These are phyloP conservation scores for Dinothrombium tinctorium DNA, from an alignment of 1,140 invertebrate genomes.

Conservation along the genomic window DNA sequence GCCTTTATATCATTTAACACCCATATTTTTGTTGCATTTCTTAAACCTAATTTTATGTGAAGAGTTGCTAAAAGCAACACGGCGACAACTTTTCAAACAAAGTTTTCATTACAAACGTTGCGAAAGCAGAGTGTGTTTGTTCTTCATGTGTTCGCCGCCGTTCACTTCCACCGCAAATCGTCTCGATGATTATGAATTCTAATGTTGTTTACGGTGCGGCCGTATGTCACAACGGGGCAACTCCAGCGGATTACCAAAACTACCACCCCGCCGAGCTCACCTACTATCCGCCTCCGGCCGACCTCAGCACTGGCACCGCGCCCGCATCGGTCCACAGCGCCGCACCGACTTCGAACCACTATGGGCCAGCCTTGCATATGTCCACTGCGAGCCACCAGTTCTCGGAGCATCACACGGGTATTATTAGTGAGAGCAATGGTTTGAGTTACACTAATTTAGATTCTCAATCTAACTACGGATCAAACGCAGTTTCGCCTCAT, in stretches of 20 bases:
- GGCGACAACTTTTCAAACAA: too few relatives aligned
- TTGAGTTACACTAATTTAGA: slow-evolving; percentile 73
- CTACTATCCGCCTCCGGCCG: slow-evolving; percentile 5
- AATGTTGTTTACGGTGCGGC: slow-evolving; percentile 12
- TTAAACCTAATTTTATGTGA: too few relatives aligned
- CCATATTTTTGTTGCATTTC: too few relatives aligned
- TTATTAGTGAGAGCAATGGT: slow-evolving; percentile 57
- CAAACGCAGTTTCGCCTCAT: slow-evolving; percentile 2
- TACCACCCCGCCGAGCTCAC: slow-evolving; percentile 1
- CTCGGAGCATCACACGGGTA: slow-evolving; percentile 18
- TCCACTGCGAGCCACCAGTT: slow-evolving; percentile 4
- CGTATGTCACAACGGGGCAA: slow-evolving; percentile 6
- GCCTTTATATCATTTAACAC: too few relatives aligned
- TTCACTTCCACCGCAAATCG: too few relatives aligned
- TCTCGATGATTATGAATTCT: slow-evolving; percentile 15
- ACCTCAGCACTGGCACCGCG: not conserved
- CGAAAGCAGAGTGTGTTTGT: too few relatives aligned
- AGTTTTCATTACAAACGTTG: too few relatives aligned
- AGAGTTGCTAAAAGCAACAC: too few relatives aligned
- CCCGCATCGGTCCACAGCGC: not conserved
- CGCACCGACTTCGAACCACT: slow-evolving; percentile 5
- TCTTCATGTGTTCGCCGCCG: too few relatives aligned
- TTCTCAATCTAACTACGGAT: not conserved
- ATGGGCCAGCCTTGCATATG: slow-evolving; percentile 1
- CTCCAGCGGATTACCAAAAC: slow-evolving; percentile 3